Percentiles rank a stretch among this genome's conserved stretches.
Evolutionary conservation across 1,140 invertebrate species (phyloP).

Genomic region (Pachypsylla venusta): DNA sequence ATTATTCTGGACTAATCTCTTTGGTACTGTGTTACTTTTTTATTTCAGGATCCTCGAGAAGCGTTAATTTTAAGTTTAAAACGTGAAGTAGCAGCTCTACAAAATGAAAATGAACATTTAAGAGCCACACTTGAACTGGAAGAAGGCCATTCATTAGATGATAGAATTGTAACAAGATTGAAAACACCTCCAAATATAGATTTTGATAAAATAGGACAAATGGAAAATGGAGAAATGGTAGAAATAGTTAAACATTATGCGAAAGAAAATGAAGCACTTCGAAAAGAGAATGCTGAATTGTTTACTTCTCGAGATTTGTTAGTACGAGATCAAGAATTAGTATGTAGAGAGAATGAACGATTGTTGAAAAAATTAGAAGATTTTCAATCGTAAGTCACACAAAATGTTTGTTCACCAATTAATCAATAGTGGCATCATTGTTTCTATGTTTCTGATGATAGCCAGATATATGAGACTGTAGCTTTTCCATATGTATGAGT

Average conservation of each 20-base stretch:
- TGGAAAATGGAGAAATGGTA: constrained; percentile 51
- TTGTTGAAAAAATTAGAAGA: constrained; percentile 74
- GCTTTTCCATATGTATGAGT: no score
- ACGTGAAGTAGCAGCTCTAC: constrained; percentile 68
- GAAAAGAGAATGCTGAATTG: constrained; percentile 73
- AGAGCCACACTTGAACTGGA: constrained; percentile 48
- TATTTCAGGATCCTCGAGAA: constrained; percentile 68
- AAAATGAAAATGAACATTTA: constrained; percentile 84
- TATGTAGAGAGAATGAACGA: constrained; percentile 79
- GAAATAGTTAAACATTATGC: constrained; percentile 63
- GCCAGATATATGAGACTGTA: no score
- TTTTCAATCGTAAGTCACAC: constrained; percentile 61
- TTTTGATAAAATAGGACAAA: constrained; percentile 49
- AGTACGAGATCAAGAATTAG: constrained; percentile 71
- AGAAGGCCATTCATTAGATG: constrained; percentile 2
- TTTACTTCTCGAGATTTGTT: constrained; percentile 62
- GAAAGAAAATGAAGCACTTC: constrained; percentile 70
- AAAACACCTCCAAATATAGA: constrained; percentile 43
- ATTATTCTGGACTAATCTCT: not conserved
- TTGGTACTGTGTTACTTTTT: constrained; percentile 2
- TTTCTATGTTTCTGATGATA: no score
- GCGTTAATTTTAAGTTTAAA: constrained; percentile 79
- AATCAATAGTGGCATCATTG: no score
- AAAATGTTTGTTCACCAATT: no score
- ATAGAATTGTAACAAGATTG: constrained; percentile 12